Evolutionary conservation across 2,888 invertebrate species (phyloP).

Genomic region (Pogonocherus hispidulus): DNA sequence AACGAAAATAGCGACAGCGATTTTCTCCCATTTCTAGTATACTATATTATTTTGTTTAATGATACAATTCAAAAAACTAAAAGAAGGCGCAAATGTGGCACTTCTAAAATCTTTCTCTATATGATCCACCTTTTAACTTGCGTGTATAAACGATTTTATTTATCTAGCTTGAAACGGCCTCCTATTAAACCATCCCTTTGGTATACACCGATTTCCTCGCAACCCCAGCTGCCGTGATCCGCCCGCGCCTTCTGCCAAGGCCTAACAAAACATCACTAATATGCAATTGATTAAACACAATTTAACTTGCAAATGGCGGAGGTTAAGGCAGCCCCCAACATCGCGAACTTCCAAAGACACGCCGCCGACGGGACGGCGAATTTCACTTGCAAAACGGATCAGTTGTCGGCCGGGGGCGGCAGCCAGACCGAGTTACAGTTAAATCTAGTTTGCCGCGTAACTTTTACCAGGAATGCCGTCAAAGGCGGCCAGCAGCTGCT

Average conservation of each 20-base stretch:
- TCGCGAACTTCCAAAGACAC: slow-evolving; percentile 50
- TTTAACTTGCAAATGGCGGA: slow-evolving; percentile 53
- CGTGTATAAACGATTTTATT: no score
- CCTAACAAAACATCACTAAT: slow-evolving; percentile 49
- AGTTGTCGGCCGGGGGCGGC: slow-evolving; percentile 60
- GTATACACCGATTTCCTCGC: no score
- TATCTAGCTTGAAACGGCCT: no score
- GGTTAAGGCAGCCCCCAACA: slow-evolving; percentile 44
- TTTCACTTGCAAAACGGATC: slow-evolving; percentile 65
- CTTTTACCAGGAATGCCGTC: slow-evolving; percentile 56
- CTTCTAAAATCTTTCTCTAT: no score
- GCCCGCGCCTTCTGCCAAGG: slow-evolving; percentile 12
- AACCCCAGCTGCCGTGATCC: slow-evolving; percentile 1
- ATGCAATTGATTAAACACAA: slow-evolving; percentile 53
- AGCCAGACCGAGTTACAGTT: slow-evolving; percentile 61
- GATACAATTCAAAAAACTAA: no score
- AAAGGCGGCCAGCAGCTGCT: slow-evolving; percentile 51
- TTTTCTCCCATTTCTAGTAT: no score
- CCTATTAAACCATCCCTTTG: no score
- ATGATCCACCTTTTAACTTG: no score
- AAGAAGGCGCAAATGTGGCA: no score
- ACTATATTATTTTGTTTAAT: no score
- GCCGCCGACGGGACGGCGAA: slow-evolving; percentile 40
- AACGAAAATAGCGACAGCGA: no score
- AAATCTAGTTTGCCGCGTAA: slow-evolving; percentile 62